Base-by-base conservation (phyloP, 92 coral and sea anemone genomes). In the Metridium senile region DNA sequence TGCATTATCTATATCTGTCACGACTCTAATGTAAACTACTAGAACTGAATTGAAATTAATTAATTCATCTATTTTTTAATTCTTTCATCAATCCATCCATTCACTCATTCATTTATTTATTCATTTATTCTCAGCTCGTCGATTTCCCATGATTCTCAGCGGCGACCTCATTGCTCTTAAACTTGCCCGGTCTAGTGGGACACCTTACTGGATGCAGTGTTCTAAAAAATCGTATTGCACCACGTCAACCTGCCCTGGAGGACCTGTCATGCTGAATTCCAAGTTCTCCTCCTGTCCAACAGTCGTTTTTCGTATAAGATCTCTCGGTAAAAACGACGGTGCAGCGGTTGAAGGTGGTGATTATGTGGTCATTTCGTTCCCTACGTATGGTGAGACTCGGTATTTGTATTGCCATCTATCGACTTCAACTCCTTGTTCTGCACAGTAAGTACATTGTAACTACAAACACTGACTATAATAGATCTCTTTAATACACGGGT, bases 191-290 rank as follows among this genome's bases (percentile, higher is more conserved):
- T 54, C n/a, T 20, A 54, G 59, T 54, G 59, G n/a, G 3, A 20
- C 59, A 54, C 23, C 23, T 2, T 3, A 9, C 2, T 54, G 59
- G 59, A 20, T 20, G 33, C 68, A 62, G 68, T 54, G 59, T 54
- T 54, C 59, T 54, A 54, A 54, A 54, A 3, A 6, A 54, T 16
- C 59, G 59, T 54, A 16, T 21, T 54, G 59, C 23, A 54, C 59
- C 59, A 54, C 59, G 59, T 54, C 59, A 54, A 54, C 59, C n/a
- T 54, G 59, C 59, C 59, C 59, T 54, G 25, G 59, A 54, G 59
- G 59, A 9, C 59, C 20, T 13, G 59, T 54, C 59, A 54, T 54
- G 16, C 16, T 20, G 4, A 54, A 54, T 9, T 10, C 59, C 59
- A 54, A 54, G 23, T 54, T 54, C 59, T 54, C 59, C 9, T 54